Conservation (phyloP, 2,113 vertebrate species). For the Alces alces region DNA sequence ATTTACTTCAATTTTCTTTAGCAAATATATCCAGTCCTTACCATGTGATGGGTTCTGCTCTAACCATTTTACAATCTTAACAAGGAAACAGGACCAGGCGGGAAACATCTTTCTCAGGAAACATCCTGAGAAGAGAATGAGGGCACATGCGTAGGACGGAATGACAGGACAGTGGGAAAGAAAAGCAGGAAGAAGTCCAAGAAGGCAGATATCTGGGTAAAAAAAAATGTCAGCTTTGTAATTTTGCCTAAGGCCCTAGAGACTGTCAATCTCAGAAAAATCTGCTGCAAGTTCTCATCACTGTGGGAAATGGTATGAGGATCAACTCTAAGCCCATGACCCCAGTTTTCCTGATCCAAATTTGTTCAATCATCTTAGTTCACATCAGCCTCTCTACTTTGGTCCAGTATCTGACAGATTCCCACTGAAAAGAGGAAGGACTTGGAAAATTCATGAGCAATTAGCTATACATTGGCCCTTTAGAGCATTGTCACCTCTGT, state of each 20-base stretch:
- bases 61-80: background rate
- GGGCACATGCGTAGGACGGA: too few relatives aligned
- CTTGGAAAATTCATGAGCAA: background rate
- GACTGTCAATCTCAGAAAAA: background rate
- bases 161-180: background rate
- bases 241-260: background rate
- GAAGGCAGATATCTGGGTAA: background rate
- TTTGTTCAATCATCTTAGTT: background rate
- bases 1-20: background rate
- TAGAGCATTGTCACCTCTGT: background rate
- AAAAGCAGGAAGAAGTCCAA: background rate
- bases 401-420: background rate
- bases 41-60: background rate
- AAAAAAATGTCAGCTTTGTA: background rate
- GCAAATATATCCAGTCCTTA: background rate
- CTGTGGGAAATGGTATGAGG: background rate
- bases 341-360: background rate
- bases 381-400: background rate
- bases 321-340: background rate
- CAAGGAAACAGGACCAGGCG: background rate
- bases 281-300: background rate
- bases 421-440: background rate
- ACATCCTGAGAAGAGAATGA: background rate
- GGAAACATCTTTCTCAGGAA: too few relatives aligned
- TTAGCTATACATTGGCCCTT: background rate